Evolutionary conservation across 1,140 invertebrate species (phyloP).

Genomic region (Bombyx mori): DNA sequence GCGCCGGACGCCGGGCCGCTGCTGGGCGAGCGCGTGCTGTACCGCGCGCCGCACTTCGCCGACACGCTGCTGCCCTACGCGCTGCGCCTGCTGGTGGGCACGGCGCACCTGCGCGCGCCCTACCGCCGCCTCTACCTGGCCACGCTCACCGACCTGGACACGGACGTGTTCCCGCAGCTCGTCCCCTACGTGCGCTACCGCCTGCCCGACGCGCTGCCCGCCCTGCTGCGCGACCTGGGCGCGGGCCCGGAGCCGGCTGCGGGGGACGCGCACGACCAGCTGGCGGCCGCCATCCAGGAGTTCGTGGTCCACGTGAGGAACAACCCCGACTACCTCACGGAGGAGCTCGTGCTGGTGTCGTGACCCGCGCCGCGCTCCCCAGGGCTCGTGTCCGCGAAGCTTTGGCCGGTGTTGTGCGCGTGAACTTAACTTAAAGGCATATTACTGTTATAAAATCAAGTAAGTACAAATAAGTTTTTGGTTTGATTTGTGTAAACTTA

Average conservation of each 20-base stretch:
- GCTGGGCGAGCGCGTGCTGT: slow-evolving; percentile 17
- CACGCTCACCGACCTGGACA: no score
- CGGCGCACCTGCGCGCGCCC: slow-evolving; percentile 13
- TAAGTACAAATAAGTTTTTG: no score
- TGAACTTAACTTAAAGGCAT: no score
- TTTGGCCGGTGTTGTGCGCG: no score
- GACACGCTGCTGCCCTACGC: slow-evolving; percentile 39
- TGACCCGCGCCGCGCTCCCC: background rate
- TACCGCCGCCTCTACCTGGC: slow-evolving; percentile 17
- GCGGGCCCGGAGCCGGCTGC: slow-evolving; percentile 6
- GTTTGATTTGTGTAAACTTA: no score
- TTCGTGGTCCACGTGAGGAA: slow-evolving; percentile 18
- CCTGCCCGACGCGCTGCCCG: slow-evolving; percentile 25
- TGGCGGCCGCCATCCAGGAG: slow-evolving; percentile 4
- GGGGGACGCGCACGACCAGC: background rate
- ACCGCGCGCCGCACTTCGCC: slow-evolving; percentile 27
- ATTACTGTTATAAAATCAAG: no score
- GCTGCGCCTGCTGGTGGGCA: slow-evolving; percentile 29
- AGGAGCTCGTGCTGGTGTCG: slow-evolving; percentile 23
- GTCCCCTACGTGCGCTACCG: slow-evolving; percentile 38
- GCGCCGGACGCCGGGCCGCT: slow-evolving; percentile 14
- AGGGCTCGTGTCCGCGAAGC: no score
- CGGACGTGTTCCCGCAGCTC: slow-evolving; percentile 22
- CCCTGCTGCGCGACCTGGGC: slow-evolving; percentile 22
- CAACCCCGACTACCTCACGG: slow-evolving; percentile 32